Conservation (phyloP, 2,797 vertebrate species). For the Enteromius argenteus region DNA sequence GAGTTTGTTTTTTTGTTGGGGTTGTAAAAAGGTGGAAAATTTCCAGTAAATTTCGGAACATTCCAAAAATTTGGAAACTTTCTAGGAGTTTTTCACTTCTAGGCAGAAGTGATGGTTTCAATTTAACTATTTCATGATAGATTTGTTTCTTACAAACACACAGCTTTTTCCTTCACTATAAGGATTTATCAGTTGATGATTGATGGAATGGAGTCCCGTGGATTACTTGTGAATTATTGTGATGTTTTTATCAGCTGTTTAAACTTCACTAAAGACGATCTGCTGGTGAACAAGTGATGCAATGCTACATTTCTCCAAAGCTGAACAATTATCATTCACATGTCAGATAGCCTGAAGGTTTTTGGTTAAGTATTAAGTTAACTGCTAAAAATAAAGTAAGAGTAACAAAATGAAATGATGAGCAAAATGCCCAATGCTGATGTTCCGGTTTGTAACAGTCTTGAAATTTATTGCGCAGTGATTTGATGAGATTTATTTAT, state of each 20-base stretch:
- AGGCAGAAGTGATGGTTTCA: too few relatives aligned
- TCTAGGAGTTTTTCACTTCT: too few relatives aligned
- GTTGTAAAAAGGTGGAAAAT: too few relatives aligned
- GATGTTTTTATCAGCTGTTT: not conserved
- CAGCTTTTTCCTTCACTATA: not conserved
- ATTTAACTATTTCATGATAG: too few relatives aligned
- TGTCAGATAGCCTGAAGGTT: not conserved
- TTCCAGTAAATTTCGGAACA: too few relatives aligned
- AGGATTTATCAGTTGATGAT: not conserved
- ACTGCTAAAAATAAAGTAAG: not conserved
- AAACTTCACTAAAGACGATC: not conserved
- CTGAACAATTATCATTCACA: not conserved
- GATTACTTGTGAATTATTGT: not conserved
- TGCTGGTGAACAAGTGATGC: not conserved
- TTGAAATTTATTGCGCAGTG: not conserved
- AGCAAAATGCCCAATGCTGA: not conserved
- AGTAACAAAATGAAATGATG: not conserved
- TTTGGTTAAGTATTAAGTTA: not conserved
- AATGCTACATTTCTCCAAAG: not conserved
- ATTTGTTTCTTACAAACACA: not conserved
- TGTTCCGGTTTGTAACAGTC: not conserved
- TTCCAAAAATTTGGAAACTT: too few relatives aligned
- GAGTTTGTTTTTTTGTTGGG: not conserved
- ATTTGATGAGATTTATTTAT: not conserved
- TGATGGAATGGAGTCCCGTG: not conserved